phyloP scores from a whole-genome alignment of 2,888 invertebrate genomes.

The Geotrupes spiniger region DNA sequence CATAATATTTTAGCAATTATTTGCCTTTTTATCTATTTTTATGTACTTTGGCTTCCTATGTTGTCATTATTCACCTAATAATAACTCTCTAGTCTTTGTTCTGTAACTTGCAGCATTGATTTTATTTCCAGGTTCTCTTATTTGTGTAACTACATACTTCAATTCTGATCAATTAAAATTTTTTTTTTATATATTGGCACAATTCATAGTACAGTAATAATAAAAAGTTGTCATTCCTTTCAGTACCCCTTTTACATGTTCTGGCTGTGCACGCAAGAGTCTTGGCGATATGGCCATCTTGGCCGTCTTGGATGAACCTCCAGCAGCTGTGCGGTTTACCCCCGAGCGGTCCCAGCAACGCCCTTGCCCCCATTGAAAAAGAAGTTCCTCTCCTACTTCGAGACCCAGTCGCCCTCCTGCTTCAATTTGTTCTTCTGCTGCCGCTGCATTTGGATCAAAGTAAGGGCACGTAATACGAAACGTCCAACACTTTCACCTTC shows the following conservation, averaged over 20 bases:
- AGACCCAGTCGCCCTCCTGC: constrained; percentile 81
- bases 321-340: constrained; percentile 55
- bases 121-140: no score
- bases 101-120: no score
- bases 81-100: no score
- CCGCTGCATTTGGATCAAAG: constrained; percentile 85
- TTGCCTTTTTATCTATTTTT: no score
- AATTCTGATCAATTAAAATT: no score
- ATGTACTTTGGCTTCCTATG: no score
- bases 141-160: no score
- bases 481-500: not conserved
- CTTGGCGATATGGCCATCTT: constrained; percentile 60
- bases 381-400: constrained; percentile 82
- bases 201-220: no score
- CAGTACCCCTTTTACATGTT: constrained; percentile 86
- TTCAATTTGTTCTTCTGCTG: constrained; percentile 82
- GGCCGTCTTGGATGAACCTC: constrained; percentile 55
- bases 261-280: constrained; percentile 82
- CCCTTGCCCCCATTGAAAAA: constrained; percentile 49
- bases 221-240: constrained; percentile 24
- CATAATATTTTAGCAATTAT: no score
- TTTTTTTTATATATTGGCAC: no score
- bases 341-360: constrained; percentile 37
- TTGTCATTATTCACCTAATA: no score
- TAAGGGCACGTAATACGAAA: constrained; percentile 45